Evolutionary conservation across 2,113 vertebrate species (phyloP).

Genomic region (Megatriorchis doriae): DNA sequence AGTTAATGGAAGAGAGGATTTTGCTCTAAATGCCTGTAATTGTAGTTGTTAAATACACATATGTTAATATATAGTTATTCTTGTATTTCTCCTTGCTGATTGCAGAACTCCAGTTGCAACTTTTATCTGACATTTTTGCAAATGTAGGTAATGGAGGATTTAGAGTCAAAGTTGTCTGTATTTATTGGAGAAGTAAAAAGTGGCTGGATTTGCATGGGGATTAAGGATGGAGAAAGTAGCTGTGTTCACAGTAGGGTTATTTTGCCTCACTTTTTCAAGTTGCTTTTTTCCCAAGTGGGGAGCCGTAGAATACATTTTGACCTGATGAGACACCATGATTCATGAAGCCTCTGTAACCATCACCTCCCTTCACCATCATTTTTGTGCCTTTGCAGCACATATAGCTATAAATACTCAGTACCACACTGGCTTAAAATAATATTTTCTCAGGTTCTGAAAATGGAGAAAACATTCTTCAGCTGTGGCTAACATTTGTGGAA

Average conservation of each 20-base stretch:
- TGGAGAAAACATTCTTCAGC: neutral
- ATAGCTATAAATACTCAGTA: neutral
- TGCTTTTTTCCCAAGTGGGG: neutral
- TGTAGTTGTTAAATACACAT: neutral
- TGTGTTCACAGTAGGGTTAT: neutral
- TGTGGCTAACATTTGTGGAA: neutral
- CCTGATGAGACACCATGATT: neutral
- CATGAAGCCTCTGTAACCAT: neutral
- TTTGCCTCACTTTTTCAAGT: neutral
- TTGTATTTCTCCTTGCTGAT: neutral
- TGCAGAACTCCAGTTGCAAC: neutral
- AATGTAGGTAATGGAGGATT: neutral
- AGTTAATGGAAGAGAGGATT: slow-evolving; percentile 12
- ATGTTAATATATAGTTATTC: neutral
- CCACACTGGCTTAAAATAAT: neutral
- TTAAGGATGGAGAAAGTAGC: neutral
- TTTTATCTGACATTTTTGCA: neutral
- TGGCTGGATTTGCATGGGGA: neutral
- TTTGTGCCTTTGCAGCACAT: neutral
- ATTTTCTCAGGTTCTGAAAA: neutral
- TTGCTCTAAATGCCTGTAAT: neutral
- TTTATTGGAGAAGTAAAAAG: neutral
- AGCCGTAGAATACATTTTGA: neutral
- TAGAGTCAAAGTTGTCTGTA: neutral
- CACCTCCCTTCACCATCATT: neutral